Conservation (phyloP, 2,113 vertebrate species). For the Globicephala melas region DNA sequence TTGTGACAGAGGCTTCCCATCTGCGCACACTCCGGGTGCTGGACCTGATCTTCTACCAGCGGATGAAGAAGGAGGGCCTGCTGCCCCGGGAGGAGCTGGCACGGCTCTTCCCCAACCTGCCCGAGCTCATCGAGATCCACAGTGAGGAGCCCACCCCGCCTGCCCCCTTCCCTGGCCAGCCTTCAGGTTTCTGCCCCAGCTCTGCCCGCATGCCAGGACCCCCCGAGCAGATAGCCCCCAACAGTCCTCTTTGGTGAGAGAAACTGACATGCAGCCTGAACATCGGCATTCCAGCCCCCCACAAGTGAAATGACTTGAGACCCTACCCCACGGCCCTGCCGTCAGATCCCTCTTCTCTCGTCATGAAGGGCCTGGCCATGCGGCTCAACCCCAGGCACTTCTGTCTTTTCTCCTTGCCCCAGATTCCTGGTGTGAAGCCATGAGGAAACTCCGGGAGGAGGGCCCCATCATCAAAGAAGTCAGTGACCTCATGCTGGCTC, state of each 20-base stretch:
- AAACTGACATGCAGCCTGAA: not conserved
- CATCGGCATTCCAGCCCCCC: not conserved
- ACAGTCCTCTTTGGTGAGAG: not conserved
- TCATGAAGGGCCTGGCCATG: not conserved
- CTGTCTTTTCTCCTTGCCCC: not conserved
- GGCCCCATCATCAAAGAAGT: conserved; percentile 90
- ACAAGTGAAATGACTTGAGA: not conserved
- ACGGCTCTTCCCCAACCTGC: conserved; percentile 94
- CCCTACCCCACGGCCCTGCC: not conserved
- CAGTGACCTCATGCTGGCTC: conserved; percentile 91
- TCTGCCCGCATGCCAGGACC: not conserved
- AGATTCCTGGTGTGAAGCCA: conserved; percentile 92
- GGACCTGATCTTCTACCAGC: conserved; percentile 93
- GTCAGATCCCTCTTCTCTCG: not conserved
- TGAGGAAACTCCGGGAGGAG: conserved; percentile 91
- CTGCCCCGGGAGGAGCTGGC: conserved; percentile 88
- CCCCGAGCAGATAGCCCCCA: not conserved
- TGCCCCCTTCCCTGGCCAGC: not conserved
- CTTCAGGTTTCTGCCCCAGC: not conserved
- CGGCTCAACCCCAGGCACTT: not conserved
- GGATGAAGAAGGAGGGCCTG: conserved; percentile 87
- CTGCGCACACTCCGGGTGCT: conserved; percentile 91
- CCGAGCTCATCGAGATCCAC: conserved; percentile 91
- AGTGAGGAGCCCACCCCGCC: conserved; percentile 80
- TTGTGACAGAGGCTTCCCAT: conserved; percentile 92